Base-by-base conservation (phyloP, 1,140 invertebrate species). In the Akabosia matsudoensis region DNA sequence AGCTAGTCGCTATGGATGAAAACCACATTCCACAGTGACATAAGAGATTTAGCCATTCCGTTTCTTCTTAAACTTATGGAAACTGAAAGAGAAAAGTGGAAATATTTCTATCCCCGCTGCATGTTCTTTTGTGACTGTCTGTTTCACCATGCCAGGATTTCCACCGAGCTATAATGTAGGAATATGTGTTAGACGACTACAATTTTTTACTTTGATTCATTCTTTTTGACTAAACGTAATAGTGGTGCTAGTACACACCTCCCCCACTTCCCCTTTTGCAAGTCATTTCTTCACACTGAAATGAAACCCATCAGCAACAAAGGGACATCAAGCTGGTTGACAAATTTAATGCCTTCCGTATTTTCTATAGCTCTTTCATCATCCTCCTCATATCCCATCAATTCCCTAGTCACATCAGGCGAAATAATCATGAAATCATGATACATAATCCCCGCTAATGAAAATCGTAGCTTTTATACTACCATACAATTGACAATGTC, bases 361-460 rank as follows among this genome's bases (percentile, higher is more conserved):
- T 45, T n/a, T n/a, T n/a, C n/a, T 61, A 31, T 31, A 30, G 31
- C 61, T 67, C 24, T 67, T 67, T 67, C 61, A 30, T 67, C 61
- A 67, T 67, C 61, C 7, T 67, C 61, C 7, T 10, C 37, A 30
- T 67, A 67, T 67, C 61, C 61, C 31, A 30, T 67, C 61, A 67
- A 67, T 67, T 67, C 61, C 61, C 61, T 3, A 30, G 61, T 67
- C 61, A 67, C 61, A 31, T 30, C 61, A 67, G 61, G 61, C 61
- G 61, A 67, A 67, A 67, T 67, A 67, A 67, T 67, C 61, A 67
- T 67, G 26, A 28, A 67, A 67, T 67, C 61, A 67, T 30, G 26
- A 16, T 31, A 30, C 28, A 31, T 67, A 67, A 67, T 24, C 61
- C 30, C 61, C 61, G 61, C 61, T 67, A 67, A 67, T 67, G 61